Evolutionary conservation across 2,113 vertebrate genomes (phyloP).

Genomic region (Aldabrachelys gigantea): DNA sequence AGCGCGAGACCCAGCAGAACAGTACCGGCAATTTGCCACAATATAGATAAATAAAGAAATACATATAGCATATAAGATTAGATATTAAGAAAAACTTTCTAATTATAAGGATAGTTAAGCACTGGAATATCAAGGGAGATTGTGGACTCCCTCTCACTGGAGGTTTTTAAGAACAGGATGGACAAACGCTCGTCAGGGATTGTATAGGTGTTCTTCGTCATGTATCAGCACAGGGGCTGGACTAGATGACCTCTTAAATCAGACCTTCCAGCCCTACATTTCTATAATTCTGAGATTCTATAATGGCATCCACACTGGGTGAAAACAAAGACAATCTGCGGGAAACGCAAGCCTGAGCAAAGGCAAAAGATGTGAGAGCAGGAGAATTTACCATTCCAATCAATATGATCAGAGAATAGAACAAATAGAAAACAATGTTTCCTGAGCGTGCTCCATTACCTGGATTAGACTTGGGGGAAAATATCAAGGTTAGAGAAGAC

Average conservation of each 20-base stretch:
- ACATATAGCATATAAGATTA: too few relatives aligned
- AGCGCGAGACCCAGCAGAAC: too few relatives aligned
- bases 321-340: neutral
- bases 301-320: neutral
- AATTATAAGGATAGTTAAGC: neutral
- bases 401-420: neutral
- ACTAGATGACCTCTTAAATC: too few relatives aligned
- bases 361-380: neutral
- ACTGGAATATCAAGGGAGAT: neutral
- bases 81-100: neutral
- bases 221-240: too few relatives aligned
- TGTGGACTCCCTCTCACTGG: neutral
- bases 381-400: neutral
- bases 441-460: rapidly evolving
- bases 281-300: neutral
- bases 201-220: too few relatives aligned
- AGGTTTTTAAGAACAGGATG: too few relatives aligned
- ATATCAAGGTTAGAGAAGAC: neutral
- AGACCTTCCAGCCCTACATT: too few relatives aligned
- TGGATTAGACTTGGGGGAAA: neutral
- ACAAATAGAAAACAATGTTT: neutral
- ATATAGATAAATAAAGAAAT: too few relatives aligned
- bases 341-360: neutral
- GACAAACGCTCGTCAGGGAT: too few relatives aligned
- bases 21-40: too few relatives aligned